phyloP scores from a whole-genome alignment of 2,113 vertebrate genomes.

The Paramormyrops kingsleyae region DNA sequence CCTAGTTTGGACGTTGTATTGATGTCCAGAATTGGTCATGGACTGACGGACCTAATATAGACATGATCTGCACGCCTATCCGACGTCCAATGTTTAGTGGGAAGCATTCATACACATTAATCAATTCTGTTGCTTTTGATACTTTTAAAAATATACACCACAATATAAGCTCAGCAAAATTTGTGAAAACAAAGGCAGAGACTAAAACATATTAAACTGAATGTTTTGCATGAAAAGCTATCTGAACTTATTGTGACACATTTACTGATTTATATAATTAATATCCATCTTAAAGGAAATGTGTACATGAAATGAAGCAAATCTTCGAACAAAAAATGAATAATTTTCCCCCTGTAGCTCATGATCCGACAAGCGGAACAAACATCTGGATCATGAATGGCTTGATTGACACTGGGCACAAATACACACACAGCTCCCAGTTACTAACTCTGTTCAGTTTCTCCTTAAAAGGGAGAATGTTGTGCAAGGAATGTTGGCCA shows the following conservation, averaged over 20 bases:
- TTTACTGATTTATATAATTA: constrained; percentile 61
- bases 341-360: constrained; percentile 63
- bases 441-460: constrained; percentile 18
- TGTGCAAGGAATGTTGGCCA: constrained; percentile 31
- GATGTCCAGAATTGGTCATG: no score
- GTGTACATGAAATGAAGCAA: constrained; percentile 55
- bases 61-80: no score
- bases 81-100: no score
- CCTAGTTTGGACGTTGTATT: no score
- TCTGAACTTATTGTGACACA: not conserved
- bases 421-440: constrained; percentile 38
- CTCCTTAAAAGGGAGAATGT: constrained; percentile 20
- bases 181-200: not conserved
- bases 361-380: constrained; percentile 62
- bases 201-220: not conserved
- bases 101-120: not conserved
- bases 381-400: constrained; percentile 63
- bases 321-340: constrained; percentile 63
- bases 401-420: constrained; percentile 61
- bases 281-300: constrained; percentile 65
- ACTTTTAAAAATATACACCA: not conserved
- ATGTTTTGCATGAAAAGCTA: not conserved
- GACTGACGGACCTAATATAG: no score
- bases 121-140: not conserved
- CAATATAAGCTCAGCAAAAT: not conserved